phyloP scores from a whole-genome alignment of 2,888 invertebrate species.

The Lordiphosa andalusiaca region DNA sequence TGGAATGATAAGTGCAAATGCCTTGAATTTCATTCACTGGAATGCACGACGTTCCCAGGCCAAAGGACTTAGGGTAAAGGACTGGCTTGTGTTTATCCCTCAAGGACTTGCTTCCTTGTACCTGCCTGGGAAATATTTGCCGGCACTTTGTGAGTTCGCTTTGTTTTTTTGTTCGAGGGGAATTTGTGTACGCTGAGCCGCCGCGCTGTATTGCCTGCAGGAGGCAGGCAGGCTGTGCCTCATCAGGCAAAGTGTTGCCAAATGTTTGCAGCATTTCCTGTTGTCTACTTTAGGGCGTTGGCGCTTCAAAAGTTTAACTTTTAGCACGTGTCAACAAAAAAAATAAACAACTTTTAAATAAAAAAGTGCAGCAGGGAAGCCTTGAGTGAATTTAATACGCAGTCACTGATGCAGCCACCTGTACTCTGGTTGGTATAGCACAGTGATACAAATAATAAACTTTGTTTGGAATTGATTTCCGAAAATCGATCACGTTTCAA shows the following conservation, averaged over 20 bases:
- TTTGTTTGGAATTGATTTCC: no score
- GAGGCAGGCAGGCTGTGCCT: constrained; percentile 7
- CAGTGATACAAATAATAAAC: constrained; percentile 2
- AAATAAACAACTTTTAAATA: constrained; percentile 34
- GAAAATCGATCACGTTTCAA: no score
- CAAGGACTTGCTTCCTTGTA: constrained; percentile 52
- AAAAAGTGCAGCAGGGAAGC: constrained; percentile 30
- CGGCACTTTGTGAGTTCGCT: constrained; percentile 17
- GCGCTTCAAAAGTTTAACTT: constrained; percentile 39
- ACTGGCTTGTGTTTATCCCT: constrained; percentile 44
- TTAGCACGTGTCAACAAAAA: constrained; percentile 67
- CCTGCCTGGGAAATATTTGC: constrained; percentile 69
- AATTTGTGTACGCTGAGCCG: constrained; percentile 31
- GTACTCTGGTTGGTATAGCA: constrained; percentile 5
- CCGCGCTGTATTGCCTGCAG: constrained; percentile 1
- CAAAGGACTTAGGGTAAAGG: constrained; percentile 19
- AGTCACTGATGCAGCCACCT: constrained; percentile 15
- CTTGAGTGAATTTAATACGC: constrained; percentile 56
- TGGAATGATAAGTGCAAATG: constrained; percentile 65
- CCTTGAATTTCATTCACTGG: constrained; percentile 72
- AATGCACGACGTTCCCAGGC: constrained; percentile 45
- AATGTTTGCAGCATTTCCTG: constrained; percentile 70
- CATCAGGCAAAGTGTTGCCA: constrained; percentile 64
- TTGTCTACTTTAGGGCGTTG: constrained; percentile 47
- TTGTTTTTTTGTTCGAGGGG: constrained; percentile 45